Evolutionary conservation across 1,140 invertebrate genomes (phyloP).

Genomic region (Scaptomyza pallida): DNA sequence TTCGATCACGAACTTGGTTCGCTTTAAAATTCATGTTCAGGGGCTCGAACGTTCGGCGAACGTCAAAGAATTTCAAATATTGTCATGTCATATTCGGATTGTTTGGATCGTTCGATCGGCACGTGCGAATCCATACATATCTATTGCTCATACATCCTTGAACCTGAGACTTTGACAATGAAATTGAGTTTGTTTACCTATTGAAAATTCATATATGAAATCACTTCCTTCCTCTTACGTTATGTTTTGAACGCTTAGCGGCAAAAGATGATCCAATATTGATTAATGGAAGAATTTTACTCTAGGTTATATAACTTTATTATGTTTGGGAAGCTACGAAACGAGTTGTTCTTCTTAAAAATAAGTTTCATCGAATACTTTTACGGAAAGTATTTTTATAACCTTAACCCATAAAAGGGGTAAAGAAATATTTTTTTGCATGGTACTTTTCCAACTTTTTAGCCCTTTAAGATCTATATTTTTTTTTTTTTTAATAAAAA

Average conservation of each 20-base stretch:
- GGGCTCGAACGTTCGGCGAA: background rate
- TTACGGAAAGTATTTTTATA: no score
- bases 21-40: conserved; percentile 32
- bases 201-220: background rate
- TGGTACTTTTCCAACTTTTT: no score
- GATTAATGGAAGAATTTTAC: no score
- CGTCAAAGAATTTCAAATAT: conserved; percentile 52
- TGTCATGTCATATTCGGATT: background rate
- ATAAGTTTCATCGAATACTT: no score
- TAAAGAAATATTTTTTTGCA: no score
- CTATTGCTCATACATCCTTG: conserved; percentile 51
- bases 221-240: background rate
- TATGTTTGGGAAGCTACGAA: no score
- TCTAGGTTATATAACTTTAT: no score
- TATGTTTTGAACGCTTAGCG: background rate
- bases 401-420: no score
- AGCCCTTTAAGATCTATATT: no score
- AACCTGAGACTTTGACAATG: conserved; percentile 28
- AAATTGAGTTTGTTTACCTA: background rate
- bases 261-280: no score
- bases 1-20: conserved; percentile 45
- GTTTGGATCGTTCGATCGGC: conserved; percentile 9
- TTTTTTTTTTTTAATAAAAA: no score
- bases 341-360: no score
- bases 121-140: conserved; percentile 27